Evolutionary conservation across 2,113 vertebrate species (phyloP).

Genomic region (Columbina picui): DNA sequence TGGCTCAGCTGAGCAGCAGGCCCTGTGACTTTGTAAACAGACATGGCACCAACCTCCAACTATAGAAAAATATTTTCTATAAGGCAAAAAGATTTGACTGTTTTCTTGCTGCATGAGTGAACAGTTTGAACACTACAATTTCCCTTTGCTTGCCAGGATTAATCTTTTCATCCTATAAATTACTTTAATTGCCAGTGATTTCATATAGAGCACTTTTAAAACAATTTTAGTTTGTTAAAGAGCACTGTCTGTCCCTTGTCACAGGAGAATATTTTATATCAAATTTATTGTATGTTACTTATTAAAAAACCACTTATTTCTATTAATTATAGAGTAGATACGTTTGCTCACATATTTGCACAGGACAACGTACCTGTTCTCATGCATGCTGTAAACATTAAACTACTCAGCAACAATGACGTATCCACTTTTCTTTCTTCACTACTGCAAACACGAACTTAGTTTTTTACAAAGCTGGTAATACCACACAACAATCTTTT

Average conservation of each 20-base stretch:
- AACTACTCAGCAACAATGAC: background rate
- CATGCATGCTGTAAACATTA: background rate
- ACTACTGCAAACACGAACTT: background rate
- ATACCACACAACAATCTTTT: background rate
- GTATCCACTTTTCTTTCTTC: slow-evolving; percentile 8
- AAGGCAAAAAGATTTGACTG: background rate
- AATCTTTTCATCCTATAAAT: background rate
- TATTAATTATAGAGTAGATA: background rate
- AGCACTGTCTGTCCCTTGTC: background rate
- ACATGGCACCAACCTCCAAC: background rate
- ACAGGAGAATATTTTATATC: background rate
- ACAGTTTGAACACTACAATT: background rate
- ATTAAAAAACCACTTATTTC: background rate
- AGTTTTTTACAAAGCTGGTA: background rate
- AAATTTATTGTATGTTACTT: background rate
- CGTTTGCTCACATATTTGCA: background rate
- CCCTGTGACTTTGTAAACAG: background rate
- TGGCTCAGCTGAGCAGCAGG: background rate
- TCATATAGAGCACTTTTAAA: background rate
- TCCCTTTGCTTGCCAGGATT: background rate
- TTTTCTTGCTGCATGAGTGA: background rate
- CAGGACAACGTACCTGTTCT: background rate
- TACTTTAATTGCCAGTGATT: background rate
- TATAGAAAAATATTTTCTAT: background rate
- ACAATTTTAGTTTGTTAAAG: background rate